These are phyloP conservation scores for Pygoscelis antarcticus DNA, from an alignment of 2,113 vertebrate genomes.

Conservation along the genomic window DNA sequence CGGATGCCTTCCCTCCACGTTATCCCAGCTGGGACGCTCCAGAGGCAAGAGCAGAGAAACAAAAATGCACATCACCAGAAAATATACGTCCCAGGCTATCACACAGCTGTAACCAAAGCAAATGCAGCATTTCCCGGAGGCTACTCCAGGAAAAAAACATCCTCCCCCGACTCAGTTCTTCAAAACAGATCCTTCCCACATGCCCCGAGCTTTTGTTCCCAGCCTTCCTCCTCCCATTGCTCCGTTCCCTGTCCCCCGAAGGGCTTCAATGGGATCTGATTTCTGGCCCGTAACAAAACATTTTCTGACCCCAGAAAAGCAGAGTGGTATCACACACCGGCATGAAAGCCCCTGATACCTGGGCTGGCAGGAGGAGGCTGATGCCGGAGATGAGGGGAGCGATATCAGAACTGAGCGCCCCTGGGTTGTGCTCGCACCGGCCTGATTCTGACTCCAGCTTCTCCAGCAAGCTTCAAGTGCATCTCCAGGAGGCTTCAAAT, in stretches of 20 bases:
- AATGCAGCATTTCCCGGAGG: not conserved
- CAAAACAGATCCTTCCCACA: not conserved
- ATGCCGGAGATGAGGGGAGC: not conserved
- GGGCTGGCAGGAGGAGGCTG: not conserved
- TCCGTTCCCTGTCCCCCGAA: not conserved
- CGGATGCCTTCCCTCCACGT: not conserved
- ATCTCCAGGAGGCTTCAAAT: not conserved
- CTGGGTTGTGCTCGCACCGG: accelerated
- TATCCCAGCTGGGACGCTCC: not conserved
- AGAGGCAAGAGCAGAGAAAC: not conserved
- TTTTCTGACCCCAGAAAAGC: not conserved
- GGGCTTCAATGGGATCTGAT: accelerated
- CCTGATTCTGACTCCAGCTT: not conserved
- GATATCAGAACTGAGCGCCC: not conserved
- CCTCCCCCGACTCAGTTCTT: not conserved
- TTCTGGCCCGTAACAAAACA: not conserved
- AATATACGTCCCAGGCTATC: not conserved
- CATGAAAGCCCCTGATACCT: not conserved
- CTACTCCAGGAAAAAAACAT: conserved; percentile 8
- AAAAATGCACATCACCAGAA: not conserved
- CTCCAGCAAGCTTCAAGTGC: not conserved
- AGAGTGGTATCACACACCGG: accelerated
- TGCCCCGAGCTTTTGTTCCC: not conserved
- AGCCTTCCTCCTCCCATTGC: not conserved
- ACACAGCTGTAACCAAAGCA: not conserved